Base-by-base conservation (phyloP, 2,888 invertebrate species). In the Drosophila stalkeri region DNA sequence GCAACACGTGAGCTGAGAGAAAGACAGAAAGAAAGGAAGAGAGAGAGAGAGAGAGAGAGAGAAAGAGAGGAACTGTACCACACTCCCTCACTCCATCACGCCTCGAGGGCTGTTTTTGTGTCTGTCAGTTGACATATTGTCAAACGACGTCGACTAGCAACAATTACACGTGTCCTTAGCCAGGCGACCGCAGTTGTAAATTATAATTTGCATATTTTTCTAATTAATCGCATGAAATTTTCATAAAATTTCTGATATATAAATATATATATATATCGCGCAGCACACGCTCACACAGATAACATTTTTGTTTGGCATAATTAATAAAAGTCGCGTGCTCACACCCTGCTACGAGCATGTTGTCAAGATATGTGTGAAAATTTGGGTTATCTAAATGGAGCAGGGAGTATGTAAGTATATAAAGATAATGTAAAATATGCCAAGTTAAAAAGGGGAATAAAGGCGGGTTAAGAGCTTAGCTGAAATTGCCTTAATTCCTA, bases 71-170 rank as follows among this genome's bases (percentile, higher is more conserved):
- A n/a, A n/a, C n/a, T n/a, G n/a, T n/a, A n/a, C n/a, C n/a, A n/a
- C 31, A 9, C 35, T 35, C 11, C 41, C 2, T n/a, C n/a, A n/a
- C 41, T 14, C 16, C 41, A n/a, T 41, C 57, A 20, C n/a, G 47
- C 43, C 55, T 8, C 27, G 57, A 72, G 75, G 68, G 75, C 68
- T 71, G 74, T 66, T 23, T 23, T n/a, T 39, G 37, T 39, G 37
- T 81, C 76, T 91, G 90, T 86, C 89, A 89, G 71, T 80, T 91
- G 91, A 91, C 91, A 91, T 91, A 91, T 91, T 91, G 88, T 84
- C 81, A 79, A 82, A 63, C 88, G 74, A 57, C 82, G 84, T 69
- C 44, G 72, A 72, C 81, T 78, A 89, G 77, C 86, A 86, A 83
- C 91, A 86, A 82, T 87, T 82, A 82, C 81, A 88, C 88, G 88